A percentile compares a stretch with the other conserved stretches of the same genome.
These are phyloP conservation scores for Darevskia nairensis DNA, from an alignment of 2,797 vertebrate species.

Conservation along the genomic window DNA sequence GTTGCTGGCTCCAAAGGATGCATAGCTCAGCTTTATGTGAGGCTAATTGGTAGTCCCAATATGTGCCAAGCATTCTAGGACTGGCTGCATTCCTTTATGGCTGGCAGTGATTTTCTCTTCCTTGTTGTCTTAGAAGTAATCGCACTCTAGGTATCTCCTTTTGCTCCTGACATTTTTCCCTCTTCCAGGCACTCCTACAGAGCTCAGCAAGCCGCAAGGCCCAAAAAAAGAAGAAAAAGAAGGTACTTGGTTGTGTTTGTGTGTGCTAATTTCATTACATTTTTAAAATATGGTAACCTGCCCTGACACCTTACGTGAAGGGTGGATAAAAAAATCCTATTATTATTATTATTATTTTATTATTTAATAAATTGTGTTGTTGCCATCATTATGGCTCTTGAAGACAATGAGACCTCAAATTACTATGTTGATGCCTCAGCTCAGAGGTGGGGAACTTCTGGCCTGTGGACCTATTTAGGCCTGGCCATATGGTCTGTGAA, in stretches of 20 bases:
- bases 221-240: constrained; percentile 99
- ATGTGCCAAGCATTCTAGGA: background rate
- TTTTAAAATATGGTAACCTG: background rate
- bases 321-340: too few relatives aligned
- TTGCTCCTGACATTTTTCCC: background rate
- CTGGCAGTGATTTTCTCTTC: background rate
- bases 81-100: fast-evolving
- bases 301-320: too few relatives aligned
- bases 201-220: constrained; percentile 97
- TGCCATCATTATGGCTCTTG: background rate
- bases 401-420: fast-evolving
- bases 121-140: background rate
- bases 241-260: constrained; percentile 78
- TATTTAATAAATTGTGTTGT: too few relatives aligned
- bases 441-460: too few relatives aligned
- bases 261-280: background rate
- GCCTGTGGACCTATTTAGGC: too few relatives aligned
- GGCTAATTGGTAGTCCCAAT: background rate
- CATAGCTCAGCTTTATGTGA: background rate
- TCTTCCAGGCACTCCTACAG: constrained; percentile 89
- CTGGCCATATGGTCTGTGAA: too few relatives aligned
- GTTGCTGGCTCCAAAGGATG: constrained; percentile 3
- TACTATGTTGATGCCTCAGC: background rate
- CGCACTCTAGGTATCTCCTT: background rate
- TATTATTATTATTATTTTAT: too few relatives aligned